Percentiles rank a stretch among this genome's conserved stretches.
Conservation (phyloP, 2,113 vertebrate genomes). For the Phaethon lepturus region DNA sequence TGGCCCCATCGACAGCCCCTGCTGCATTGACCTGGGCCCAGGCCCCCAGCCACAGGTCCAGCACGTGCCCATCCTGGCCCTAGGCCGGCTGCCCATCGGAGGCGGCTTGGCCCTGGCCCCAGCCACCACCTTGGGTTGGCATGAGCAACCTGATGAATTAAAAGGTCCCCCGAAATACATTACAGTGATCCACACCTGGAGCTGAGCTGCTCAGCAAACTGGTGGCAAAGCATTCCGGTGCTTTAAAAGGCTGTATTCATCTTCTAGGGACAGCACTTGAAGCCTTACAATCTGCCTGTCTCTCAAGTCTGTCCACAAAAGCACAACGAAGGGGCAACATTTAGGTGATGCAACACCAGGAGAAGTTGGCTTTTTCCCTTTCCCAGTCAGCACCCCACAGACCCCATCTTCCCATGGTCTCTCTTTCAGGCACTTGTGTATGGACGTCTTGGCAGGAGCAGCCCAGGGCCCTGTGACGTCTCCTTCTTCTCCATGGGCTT, state of each 20-base stretch:
- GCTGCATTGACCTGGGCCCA: not conserved
- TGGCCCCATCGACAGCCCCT: fast-evolving
- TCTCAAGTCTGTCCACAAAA: not conserved
- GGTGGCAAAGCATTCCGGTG: not conserved
- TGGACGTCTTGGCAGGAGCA: not conserved
- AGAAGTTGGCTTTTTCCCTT: not conserved
- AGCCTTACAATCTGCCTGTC: not conserved
- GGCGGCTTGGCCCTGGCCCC: not conserved
- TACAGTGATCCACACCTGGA: fast-evolving
- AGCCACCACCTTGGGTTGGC: fast-evolving
- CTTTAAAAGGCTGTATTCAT: not conserved
- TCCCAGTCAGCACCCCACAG: not conserved
- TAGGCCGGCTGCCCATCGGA: too few species aligned
- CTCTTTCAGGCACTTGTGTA: fast-evolving
- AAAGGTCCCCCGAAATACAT: not conserved
- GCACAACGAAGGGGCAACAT: fast-evolving
- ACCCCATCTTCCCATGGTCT: not conserved
- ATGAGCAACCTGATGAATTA: not conserved
- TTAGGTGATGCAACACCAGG: fast-evolving
- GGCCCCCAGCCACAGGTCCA: not conserved
- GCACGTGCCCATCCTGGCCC: fast-evolving
- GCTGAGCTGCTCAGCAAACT: not conserved
- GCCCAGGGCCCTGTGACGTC: fast-evolving
- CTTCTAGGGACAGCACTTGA: not conserved
- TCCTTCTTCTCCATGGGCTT: not conserved